Base-by-base conservation (phyloP, 2,797 vertebrate species). In the Hyperoplus lanceolatus region DNA sequence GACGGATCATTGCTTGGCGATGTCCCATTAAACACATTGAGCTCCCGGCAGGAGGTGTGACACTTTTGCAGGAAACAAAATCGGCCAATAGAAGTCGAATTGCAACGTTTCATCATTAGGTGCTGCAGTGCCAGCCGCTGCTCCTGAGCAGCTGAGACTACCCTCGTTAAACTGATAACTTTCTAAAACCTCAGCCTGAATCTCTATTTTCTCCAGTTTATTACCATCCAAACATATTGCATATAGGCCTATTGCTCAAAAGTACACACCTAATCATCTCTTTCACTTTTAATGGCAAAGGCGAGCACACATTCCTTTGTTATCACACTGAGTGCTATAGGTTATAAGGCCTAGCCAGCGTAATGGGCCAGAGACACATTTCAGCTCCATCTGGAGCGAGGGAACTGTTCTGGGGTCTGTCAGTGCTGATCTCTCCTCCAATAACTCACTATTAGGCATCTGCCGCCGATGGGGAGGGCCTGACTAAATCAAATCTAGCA, bases 401-500 rank as follows among this genome's bases (percentile, higher is more conserved):
- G 74, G 45, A 49, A 15, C 54, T 48, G 62, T 16, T 76, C 43
- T 69, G 70, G 74, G 74, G 77, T 65, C 70, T 75, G 90, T 90
- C 85, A 74, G 67, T 45, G 70, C 51, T 68, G 60, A 89, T 91
- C 75, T 77, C 61, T 76, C 36, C 53, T 79, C 68, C 61, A 85
- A 80, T 83, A 83, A 79, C 65, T 89, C 84, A 75, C 45, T n/a
- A 73, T 80, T 79, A 70, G 68, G 62, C 51, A 67, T 72, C 79
- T 77, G 82, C 61, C 62, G 65, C 72, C 3, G n/a, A 66, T 81
- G 77, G 74, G 66, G 45, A 70, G 38, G 51, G 60, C 18, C 72
- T 5, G 41, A 65, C 54, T 54, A 57, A 79, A 85, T 83, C 64
- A 48, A 79, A 73, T 53, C n/a, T 15, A 78, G 62, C 68, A 84